These are phyloP conservation scores for Oryzias dopingdopingensis DNA, from an alignment of 2,797 vertebrate genomes.

Conservation along the genomic window DNA sequence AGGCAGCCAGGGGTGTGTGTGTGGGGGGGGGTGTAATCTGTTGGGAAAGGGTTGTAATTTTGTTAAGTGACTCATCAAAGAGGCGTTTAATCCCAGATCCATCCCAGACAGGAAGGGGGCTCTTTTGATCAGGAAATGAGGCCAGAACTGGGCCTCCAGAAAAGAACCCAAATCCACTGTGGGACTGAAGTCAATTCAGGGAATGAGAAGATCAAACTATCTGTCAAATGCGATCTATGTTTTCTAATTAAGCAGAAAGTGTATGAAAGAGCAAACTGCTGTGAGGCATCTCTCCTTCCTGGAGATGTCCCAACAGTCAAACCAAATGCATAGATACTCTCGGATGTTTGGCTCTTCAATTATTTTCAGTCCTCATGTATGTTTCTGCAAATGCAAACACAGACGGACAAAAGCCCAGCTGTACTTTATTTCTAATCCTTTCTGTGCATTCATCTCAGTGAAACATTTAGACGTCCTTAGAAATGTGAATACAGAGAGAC, in stretches of 20 bases:
- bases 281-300: background rate
- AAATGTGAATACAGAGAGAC: conserved; percentile 59
- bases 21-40: conserved; percentile 44
- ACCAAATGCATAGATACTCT: no score
- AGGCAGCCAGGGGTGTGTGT: background rate
- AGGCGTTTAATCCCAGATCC: conserved; percentile 77
- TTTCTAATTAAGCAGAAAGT: conserved; percentile 49
- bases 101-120: conserved; percentile 61
- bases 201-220: conserved; percentile 67
- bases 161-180: conserved; percentile 62
- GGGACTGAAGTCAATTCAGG: conserved; percentile 66
- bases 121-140: conserved; percentile 76
- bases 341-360: no score
- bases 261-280: conserved; percentile 13
- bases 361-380: no score
- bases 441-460: conserved; percentile 26
- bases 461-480: conserved; percentile 44
- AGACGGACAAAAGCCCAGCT: no score
- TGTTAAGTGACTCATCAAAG: conserved; percentile 79
- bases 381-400: no score
- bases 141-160: conserved; percentile 63
- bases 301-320: no score
- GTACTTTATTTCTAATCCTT: background rate
- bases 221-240: conserved; percentile 49
- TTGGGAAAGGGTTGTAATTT: conserved; percentile 72